A percentile compares a stretch with the other conserved stretches of the same genome.
Conservation (phyloP, 2,888 invertebrate species). For the Resseliella maxima region DNA sequence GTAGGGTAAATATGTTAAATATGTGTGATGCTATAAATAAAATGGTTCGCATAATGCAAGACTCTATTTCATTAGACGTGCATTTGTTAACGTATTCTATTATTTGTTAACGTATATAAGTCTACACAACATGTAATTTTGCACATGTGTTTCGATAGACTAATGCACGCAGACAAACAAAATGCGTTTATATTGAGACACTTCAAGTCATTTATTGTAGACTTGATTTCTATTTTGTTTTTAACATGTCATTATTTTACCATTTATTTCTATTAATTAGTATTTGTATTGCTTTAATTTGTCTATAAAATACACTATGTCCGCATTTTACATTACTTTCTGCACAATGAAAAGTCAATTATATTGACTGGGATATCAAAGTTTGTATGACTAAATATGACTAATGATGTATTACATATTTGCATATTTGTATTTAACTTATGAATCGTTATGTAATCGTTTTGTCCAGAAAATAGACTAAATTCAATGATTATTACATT, state of each 20-base stretch:
- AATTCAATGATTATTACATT: too few relatives aligned
- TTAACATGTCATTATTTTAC: background rate
- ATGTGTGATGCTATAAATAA: conserved; percentile 18
- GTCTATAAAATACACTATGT: too few relatives aligned
- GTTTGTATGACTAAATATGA: too few relatives aligned
- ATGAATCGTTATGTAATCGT: too few relatives aligned
- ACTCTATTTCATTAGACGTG: background rate
- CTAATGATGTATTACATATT: too few relatives aligned
- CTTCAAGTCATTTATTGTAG: background rate
- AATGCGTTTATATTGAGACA: background rate
- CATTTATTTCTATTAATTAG: background rate
- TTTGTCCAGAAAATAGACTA: too few relatives aligned
- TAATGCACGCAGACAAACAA: background rate
- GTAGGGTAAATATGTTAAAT: conserved; percentile 7
- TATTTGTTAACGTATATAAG: background rate
- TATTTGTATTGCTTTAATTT: background rate
- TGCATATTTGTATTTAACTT: too few relatives aligned
- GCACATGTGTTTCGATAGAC: background rate
- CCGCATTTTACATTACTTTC: too few relatives aligned
- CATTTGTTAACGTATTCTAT: background rate
- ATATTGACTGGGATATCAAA: too few relatives aligned
- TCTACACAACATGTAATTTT: background rate
- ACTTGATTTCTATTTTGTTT: background rate
- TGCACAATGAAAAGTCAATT: too few relatives aligned
- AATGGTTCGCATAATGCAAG: background rate